Conservation (phyloP, 2,113 vertebrate species). For the Pseudorhombus dupliciocellatus region DNA sequence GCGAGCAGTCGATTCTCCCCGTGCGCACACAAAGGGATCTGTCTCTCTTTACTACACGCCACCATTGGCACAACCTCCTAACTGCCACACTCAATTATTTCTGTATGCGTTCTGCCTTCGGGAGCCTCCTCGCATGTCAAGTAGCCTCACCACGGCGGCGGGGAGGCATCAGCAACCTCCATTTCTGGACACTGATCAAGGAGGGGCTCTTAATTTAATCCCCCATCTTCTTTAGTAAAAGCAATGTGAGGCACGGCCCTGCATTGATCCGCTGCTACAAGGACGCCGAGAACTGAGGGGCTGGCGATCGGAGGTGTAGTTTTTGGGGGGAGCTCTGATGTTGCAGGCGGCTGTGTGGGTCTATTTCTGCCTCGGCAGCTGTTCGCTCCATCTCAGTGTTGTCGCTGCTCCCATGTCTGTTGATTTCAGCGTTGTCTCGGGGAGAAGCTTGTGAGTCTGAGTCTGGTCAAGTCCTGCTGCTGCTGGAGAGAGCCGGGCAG, state of each 20-base stretch:
- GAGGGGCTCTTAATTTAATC: constrained; percentile 53
- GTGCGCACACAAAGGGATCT: constrained; percentile 51
- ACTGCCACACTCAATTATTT: constrained; percentile 65
- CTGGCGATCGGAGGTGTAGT: constrained; percentile 36
- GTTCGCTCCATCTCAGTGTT: constrained; percentile 17
- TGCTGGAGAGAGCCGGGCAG: background rate
- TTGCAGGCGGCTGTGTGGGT: constrained; percentile 6
- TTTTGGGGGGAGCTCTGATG: constrained; percentile 17
- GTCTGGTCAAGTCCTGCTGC: background rate
- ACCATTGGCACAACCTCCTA: constrained; percentile 59
- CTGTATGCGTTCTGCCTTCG: constrained; percentile 49
- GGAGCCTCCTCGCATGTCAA: constrained; percentile 64
- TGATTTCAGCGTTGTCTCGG: background rate
- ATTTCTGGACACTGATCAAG: constrained; percentile 63
- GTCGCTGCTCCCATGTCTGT: background rate
- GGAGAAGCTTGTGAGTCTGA: background rate
- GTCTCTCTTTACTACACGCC: constrained; percentile 58
- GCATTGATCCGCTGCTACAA: constrained; percentile 42
- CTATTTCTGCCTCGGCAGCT: constrained; percentile 34
- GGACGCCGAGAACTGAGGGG: constrained; percentile 7
- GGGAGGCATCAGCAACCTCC: constrained; percentile 41
- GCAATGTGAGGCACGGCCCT: constrained; percentile 21
- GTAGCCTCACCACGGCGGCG: constrained; percentile 45
- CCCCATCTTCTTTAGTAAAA: constrained; percentile 32
- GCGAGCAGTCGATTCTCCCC: constrained; percentile 41